phyloP scores from a whole-genome alignment of 2,797 vertebrate species.

The Orestias chungarensis region DNA sequence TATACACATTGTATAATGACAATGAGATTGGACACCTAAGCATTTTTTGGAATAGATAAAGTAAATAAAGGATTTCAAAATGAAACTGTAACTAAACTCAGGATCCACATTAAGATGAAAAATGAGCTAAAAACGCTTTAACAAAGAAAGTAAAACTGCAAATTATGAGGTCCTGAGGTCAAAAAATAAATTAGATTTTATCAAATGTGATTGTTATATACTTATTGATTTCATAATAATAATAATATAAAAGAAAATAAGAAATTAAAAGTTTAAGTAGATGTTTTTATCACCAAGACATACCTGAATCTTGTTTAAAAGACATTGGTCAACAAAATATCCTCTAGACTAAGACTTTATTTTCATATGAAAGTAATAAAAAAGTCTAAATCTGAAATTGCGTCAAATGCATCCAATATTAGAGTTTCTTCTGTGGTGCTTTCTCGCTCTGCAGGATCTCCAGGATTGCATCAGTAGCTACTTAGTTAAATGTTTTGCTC shows the following conservation, averaged over 20 bases:
- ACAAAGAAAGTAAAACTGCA: too few relatives aligned
- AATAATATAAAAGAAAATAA: not conserved
- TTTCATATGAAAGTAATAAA: not conserved
- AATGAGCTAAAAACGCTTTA: too few relatives aligned
- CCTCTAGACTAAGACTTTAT: not conserved
- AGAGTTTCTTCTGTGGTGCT: not conserved
- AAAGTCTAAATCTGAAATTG: not conserved
- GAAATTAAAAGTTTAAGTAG: not conserved
- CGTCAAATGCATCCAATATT: not conserved
- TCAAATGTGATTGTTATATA: too few relatives aligned
- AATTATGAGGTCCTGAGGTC: too few relatives aligned
- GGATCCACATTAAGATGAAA: not conserved
- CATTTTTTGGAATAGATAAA: too few relatives aligned
- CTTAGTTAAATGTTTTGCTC: constrained; percentile 26
- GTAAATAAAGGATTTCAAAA: too few relatives aligned
- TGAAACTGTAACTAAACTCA: not conserved
- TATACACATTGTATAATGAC: too few relatives aligned
- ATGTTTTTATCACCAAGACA: not conserved
- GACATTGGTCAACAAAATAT: not conserved
- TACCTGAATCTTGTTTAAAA: too few relatives aligned
- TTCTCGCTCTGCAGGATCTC: not conserved
- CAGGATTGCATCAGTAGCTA: not conserved
- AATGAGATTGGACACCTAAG: too few relatives aligned
- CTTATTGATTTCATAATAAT: not conserved
- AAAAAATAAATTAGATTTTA: not conserved